A percentile compares a stretch with the other conserved stretches of the same genome.
Conservation (phyloP, 2,113 vertebrate species). For the Megalops atlanticus region DNA sequence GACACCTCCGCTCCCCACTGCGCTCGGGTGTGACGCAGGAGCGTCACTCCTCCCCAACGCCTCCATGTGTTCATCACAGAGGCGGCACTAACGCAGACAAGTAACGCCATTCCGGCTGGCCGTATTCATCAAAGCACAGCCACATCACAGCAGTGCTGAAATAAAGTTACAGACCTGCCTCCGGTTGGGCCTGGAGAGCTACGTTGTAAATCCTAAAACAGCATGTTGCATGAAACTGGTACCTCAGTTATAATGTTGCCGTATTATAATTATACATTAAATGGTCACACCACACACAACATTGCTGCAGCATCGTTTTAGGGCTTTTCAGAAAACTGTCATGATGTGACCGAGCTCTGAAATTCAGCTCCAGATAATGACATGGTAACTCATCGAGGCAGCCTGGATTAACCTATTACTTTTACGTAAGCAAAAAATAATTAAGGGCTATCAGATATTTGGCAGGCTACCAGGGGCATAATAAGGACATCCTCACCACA, state of each 20-base stretch:
- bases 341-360: constrained; percentile 34
- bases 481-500: constrained; percentile 59
- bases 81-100: background rate
- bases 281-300: background rate
- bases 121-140: background rate
- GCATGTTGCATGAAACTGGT: no score
- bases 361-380: background rate
- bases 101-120: no score
- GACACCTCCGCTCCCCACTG: no score
- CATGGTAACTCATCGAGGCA: constrained; percentile 53
- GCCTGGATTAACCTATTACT: constrained; percentile 47
- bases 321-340: constrained; percentile 21
- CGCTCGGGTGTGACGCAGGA: no score
- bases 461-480: constrained; percentile 60
- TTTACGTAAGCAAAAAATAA: constrained; percentile 55
- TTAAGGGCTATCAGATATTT: constrained; percentile 60
- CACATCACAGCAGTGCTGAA: background rate
- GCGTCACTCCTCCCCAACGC: no score
- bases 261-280: background rate
- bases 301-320: background rate
- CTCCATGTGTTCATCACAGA: background rate
- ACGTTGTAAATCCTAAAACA: no score
- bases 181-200: background rate
- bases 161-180: background rate
- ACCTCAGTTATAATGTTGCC: background rate